phyloP scores from a whole-genome alignment of 2,113 vertebrate genomes.

The Phoenicopterus ruber region DNA sequence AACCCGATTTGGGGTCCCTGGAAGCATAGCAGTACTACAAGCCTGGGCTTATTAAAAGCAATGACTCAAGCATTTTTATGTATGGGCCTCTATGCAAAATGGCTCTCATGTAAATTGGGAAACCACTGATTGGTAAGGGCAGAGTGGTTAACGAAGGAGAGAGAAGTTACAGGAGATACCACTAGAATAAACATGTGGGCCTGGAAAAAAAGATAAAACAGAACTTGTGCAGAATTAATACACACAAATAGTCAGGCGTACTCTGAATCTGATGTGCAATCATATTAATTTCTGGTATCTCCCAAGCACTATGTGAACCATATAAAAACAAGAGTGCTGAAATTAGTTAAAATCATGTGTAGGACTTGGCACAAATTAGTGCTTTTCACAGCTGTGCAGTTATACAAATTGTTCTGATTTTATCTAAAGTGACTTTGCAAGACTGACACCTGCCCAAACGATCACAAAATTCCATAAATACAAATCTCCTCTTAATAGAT shows the following conservation, averaged over 20 bases:
- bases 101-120: not conserved
- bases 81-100: not conserved
- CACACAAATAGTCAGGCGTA: not conserved
- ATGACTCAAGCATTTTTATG: accelerated
- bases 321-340: not conserved
- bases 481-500: not conserved
- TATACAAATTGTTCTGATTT: not conserved
- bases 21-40: not conserved
- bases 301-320: not conserved
- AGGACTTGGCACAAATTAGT: not conserved
- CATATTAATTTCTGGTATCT: not conserved
- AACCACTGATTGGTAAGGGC: not conserved
- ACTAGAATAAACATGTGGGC: not conserved
- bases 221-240: not conserved
- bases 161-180: not conserved
- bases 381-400: not conserved
- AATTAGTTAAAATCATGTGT: not conserved
- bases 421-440: not conserved
- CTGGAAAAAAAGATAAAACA: not conserved
- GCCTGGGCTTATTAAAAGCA: not conserved
- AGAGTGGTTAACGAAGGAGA: not conserved
- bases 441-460: not conserved
- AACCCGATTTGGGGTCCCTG: not conserved
- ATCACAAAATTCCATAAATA: not conserved
- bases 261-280: not conserved